These are phyloP conservation scores for Agelas oroides DNA, from an alignment of 37 sponge, comb jelly and placozoan genomes.

Conservation along the genomic window DNA sequence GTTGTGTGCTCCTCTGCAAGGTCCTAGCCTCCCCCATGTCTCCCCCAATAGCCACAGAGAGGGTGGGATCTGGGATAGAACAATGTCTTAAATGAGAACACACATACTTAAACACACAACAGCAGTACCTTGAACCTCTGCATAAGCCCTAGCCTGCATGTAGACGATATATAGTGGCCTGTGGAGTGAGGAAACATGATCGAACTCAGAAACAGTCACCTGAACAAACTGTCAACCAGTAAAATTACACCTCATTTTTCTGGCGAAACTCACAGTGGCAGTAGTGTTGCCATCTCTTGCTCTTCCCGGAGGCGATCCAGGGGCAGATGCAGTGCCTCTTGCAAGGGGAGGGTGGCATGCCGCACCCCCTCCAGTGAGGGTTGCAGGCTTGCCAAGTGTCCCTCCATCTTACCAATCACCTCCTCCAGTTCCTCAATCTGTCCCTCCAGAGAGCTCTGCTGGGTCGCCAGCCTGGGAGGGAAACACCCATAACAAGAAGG, in stretches of 20 bases:
- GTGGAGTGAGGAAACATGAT: neutral
- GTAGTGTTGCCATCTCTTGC: constrained; percentile 42
- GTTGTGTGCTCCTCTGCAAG: constrained; percentile 20
- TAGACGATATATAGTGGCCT: constrained; percentile 84
- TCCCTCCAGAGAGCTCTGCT: constrained; percentile 37
- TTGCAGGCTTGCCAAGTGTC: constrained; percentile 46
- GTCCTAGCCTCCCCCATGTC: constrained; percentile 77
- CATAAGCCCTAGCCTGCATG: constrained; percentile 76
- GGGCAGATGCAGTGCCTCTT: constrained; percentile 63
- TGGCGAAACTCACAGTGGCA: constrained; percentile 60
- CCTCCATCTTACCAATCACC: constrained; percentile 41
- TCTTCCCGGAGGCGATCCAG: constrained; percentile 69
- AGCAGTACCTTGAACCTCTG: constrained; percentile 62
- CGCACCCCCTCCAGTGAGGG: constrained; percentile 64
- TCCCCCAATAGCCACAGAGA: constrained; percentile 59
- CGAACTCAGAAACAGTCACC: no score
- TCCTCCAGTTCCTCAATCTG: constrained; percentile 23
- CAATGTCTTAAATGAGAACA: neutral
- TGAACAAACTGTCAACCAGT: no score
- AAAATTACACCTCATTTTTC: no score
- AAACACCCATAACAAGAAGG: neutral
- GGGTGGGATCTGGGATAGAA: constrained; percentile 2
- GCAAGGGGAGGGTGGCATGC: constrained; percentile 76
- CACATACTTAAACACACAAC: no score
- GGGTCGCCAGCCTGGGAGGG: constrained; percentile 39